phyloP scores from a whole-genome alignment of 2,797 vertebrate species.

The Falco peregrinus region DNA sequence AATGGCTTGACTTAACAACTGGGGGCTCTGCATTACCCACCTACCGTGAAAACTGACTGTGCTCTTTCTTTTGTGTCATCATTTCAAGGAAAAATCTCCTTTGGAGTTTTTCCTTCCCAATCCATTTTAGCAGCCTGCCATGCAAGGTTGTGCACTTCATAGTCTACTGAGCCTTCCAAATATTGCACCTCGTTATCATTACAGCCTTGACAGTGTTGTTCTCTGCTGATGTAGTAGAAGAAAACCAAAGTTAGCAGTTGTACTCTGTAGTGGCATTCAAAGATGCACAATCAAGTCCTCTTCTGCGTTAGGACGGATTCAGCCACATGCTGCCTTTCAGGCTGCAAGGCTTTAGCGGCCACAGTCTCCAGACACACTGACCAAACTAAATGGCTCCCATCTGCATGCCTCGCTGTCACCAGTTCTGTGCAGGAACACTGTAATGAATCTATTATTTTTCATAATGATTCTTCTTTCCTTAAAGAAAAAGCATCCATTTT shows the following conservation, averaged over 20 bases:
- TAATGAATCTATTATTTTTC: background rate
- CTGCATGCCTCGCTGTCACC: background rate
- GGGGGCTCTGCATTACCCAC: slow-evolving; percentile 62
- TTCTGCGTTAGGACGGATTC: background rate
- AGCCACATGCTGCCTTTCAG: background rate
- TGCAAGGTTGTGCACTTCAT: slow-evolving; percentile 30
- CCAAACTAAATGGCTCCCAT: background rate
- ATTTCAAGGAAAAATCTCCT: slow-evolving; percentile 51
- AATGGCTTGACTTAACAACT: slow-evolving; percentile 34
- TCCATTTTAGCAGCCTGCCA: slow-evolving; percentile 37
- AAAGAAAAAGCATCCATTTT: slow-evolving; percentile 30
- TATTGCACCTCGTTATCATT: slow-evolving; percentile 7
- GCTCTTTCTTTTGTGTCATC: slow-evolving; percentile 52
- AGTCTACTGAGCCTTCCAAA: slow-evolving; percentile 27
- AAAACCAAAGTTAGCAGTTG: background rate
- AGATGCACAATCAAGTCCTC: background rate
- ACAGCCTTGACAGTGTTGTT: background rate
- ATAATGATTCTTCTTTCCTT: background rate
- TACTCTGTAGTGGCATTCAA: background rate
- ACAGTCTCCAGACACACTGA: background rate
- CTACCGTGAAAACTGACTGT: slow-evolving; percentile 64
- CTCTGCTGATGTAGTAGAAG: slow-evolving; percentile 4
- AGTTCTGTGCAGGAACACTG: background rate
- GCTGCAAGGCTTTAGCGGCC: background rate
- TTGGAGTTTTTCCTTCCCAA: slow-evolving; percentile 33